Evolutionary conservation across 2,113 vertebrate species (phyloP), one percentile per base, ranked within the genome.

Genomic region (Petroica traversi): DNA sequence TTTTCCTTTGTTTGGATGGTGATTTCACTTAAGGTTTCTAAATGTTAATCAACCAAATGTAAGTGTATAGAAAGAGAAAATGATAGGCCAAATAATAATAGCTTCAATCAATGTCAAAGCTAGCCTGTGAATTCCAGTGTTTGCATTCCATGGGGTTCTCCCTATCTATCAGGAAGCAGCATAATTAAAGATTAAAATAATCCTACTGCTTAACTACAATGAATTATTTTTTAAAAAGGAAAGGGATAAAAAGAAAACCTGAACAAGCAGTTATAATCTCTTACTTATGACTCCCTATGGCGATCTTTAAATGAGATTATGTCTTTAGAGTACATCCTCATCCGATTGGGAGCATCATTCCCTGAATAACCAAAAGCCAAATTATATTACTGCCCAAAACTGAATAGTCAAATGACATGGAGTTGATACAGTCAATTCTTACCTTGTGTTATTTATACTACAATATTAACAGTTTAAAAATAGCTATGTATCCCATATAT

Each of bases 141-240:
- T 84, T 93, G 48, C 49, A 84, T 97, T 92, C 63, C 79, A 41
- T 54, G 38, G 28, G 28, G 31, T 73, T 83, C 48, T 85, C 41
- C 12, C 16, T 69, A 5, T 66, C 41, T 59, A 11, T 91, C 91
- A 63, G 57, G 36, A 94, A 95, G 45, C 8, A 63, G 26, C 43
- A 48, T 71, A 91, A 89, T 96, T 95, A 80, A 92, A 95, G 75
- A 76, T 88, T 85, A 79, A 86, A 77, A 68, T 93, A 92, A 96
- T 83, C 72, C 72, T 43, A 58, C 31, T 76, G 18, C 49, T 96
- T 92, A 88, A 83, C 38, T 76, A 20, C 9, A 45, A 29, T 28
- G 19, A 73, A 6, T 58, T 61, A 11, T 59, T 93, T 92, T 85
- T 79, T 0, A 3, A 52, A 89, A 85, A 55, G 3, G 8, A 40